These are phyloP conservation scores for Charanyca ferruginea DNA, from an alignment of 2,888 invertebrate genomes.

Conservation along the genomic window DNA sequence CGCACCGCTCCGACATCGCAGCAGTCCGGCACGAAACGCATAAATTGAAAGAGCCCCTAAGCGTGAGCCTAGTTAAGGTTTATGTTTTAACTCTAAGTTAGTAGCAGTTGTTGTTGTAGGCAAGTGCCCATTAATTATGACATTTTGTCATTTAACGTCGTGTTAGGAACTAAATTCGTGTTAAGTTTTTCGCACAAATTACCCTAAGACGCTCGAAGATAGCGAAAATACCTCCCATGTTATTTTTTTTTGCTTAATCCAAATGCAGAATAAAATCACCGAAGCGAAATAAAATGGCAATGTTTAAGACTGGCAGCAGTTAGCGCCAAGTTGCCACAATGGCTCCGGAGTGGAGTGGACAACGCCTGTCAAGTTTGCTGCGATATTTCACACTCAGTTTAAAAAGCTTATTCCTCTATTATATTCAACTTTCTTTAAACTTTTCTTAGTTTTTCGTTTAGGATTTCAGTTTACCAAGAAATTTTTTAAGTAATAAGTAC, in stretches of 20 bases:
- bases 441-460: constrained; percentile 13
- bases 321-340: constrained; percentile 14
- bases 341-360: constrained; percentile 28
- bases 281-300: constrained; percentile 26
- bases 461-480: neutral
- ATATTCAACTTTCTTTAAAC: constrained; percentile 8
- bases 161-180: no score
- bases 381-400: constrained; percentile 41
- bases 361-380: constrained; percentile 37
- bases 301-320: constrained; percentile 12
- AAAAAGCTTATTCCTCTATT: constrained; percentile 21
- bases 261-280: neutral
- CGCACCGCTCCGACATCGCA: no score
- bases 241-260: neutral
- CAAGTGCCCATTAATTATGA: neutral
- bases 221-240: no score
- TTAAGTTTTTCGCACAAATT: no score
- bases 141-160: no score
- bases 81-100: neutral
- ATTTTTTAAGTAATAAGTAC: neutral
- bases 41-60: no score
- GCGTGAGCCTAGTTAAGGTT: no score
- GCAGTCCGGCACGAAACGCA: no score
- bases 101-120: no score
- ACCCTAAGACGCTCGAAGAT: no score